Conservation (phyloP, 2,888 invertebrate genomes). For the Xanthia icteritia region DNA sequence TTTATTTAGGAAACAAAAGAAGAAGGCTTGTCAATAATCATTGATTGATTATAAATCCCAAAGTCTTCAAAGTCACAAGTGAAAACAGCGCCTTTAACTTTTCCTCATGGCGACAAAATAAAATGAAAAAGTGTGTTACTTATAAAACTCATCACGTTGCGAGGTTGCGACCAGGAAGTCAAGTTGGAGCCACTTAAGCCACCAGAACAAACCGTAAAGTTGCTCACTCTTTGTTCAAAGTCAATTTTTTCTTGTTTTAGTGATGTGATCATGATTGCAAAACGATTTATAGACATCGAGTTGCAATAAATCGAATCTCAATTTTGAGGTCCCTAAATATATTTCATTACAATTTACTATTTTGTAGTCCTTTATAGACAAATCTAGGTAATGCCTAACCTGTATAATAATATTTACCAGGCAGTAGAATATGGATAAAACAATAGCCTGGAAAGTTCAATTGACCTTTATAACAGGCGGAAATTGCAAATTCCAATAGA, state of each 20-base stretch:
- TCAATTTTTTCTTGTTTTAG: slow-evolving; percentile 38
- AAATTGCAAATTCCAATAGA: slow-evolving; percentile 10
- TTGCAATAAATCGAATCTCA: neutral
- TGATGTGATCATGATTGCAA: slow-evolving; percentile 16
- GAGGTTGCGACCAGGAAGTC: slow-evolving; percentile 45
- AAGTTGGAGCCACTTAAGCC: slow-evolving; percentile 47
- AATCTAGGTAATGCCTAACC: too few species aligned
- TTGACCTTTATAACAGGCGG: neutral
- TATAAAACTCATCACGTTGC: slow-evolving; percentile 56
- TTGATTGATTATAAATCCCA: slow-evolving; percentile 13
- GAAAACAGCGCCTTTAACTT: neutral
- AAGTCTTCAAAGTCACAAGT: slow-evolving; percentile 16
- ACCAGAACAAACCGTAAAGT: slow-evolving; percentile 42
- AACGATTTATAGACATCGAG: slow-evolving; percentile 11
- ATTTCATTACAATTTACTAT: neutral
- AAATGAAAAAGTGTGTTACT: slow-evolving; percentile 35
- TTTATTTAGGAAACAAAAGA: neutral
- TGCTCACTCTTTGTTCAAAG: slow-evolving; percentile 36
- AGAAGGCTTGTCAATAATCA: neutral
- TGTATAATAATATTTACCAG: neutral
- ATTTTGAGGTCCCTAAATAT: neutral
- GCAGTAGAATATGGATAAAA: too few species aligned
- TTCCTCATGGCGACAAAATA: slow-evolving; percentile 13
- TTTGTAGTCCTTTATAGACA: neutral
- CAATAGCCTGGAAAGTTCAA: neutral